Evolutionary conservation across 2,797 vertebrate genomes (phyloP).

Genomic region (Myripristis jacobus): DNA sequence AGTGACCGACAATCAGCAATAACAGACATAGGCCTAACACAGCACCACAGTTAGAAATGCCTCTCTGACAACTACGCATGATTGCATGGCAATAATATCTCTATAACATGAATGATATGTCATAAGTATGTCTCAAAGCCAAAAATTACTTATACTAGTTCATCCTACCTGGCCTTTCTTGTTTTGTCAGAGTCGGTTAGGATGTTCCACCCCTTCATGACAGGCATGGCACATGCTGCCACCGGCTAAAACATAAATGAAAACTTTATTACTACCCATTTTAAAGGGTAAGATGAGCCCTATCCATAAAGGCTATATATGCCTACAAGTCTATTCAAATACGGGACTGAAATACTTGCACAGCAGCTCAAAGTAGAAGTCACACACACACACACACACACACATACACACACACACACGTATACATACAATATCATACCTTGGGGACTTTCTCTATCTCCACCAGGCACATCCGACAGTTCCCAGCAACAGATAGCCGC

Average conservation of each 20-base stretch:
- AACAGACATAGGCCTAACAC: background rate
- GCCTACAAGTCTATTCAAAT: background rate
- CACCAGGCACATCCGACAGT: conserved; percentile 98
- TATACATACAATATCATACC: conserved; percentile 50
- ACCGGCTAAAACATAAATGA: conserved; percentile 85
- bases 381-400: background rate
- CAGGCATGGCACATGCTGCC: conserved; percentile 96
- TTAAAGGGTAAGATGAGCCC: background rate
- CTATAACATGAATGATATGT: background rate
- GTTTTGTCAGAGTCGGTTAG: conserved; percentile 95
- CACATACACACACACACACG: no score
- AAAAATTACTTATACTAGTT: background rate
- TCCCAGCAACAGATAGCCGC: conserved; percentile 94
- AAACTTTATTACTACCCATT: background rate
- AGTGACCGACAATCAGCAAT: background rate
- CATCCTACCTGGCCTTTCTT: conserved; percentile 90
- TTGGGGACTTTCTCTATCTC: conserved; percentile 92
- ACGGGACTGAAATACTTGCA: background rate
- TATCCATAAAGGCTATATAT: background rate
- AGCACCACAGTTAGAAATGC: background rate
- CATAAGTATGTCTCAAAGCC: background rate
- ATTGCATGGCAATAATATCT: background rate
- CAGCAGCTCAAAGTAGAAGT: background rate
- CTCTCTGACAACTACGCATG: background rate
- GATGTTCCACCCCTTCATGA: conserved; percentile 99